Evolutionary conservation across 2,797 vertebrate genomes (phyloP), one percentile per base, ranked within the genome.

Genomic region (Psittacula derbiana): DNA sequence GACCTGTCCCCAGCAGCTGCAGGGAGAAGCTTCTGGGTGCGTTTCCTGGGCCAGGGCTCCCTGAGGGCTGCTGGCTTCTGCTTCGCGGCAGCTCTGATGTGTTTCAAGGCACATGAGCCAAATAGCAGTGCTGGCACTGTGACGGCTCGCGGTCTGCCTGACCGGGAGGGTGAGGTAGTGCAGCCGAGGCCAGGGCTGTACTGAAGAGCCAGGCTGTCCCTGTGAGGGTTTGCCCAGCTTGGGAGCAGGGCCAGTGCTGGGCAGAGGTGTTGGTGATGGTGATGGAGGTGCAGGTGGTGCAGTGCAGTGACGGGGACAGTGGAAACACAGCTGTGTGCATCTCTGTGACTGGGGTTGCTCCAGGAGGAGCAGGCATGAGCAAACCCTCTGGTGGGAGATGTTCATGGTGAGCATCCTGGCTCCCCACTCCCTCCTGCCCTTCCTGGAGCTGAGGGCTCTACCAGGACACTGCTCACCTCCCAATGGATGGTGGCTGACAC

Each of bases 241-340:
- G 0, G 67, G 53, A 83, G 47, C 0, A 0, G 15, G 25, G 16
- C 62, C 2, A 2, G 30, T 0, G 0, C 11, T 2, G 2, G 40
- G 25, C 72, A 64, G 47, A 73, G 53, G 12, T 0, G 0, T 65
- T 64, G 38, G 66, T 86, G 83, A 16, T 36, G 36, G 49, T 47
- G 49, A 10, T 1, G 3, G 40, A 61, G 43, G 33, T 3, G 1
- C 55, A 38, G 55, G 57, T 5, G 10, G 30, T 0, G 0, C 2
- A 0, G 47, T 5, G 15, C 12, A 3, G 53, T 1, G 0, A 5
- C 61, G 20, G 2, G 5, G 12, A 23, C 6, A 18, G 24, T 2
- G 0, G 28, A 36, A 90, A 18, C 4, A 0, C 3, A 28, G 10
- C 62, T 1, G 2, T 75, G 52, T 20, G 12, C 15, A 0, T 44